Base-by-base conservation (phyloP, 2,113 vertebrate species). In the Rhombomys opimus region DNA sequence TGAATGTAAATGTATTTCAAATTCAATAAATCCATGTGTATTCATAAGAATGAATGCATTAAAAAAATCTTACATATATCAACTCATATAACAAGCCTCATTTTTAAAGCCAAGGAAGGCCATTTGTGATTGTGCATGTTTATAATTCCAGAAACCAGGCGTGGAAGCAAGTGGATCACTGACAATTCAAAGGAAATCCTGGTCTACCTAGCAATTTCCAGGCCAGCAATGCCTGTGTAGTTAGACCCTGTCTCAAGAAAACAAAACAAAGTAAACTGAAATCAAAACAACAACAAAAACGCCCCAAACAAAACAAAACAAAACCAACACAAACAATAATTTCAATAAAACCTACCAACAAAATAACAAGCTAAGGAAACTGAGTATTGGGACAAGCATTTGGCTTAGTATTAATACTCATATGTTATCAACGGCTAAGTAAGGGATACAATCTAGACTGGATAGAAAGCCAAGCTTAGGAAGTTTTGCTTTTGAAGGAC, bases 401-500 rank as follows among this genome's bases (percentile, higher is more conserved):
- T 73, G 12, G 73, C 27, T 93, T n/a, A 63, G 22, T 23, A 17
- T 46, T 75, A n/a, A 8, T 32, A 41, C 22, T 91, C 63, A 32
- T 67, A 22, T 35, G 15, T 12, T 68, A 35, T 68, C 52, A 67
- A 68, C 4, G 15, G 27, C 41, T 22, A 41, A 50, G 18, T 52
- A 52, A 46, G 20, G 10, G 68, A 22, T 57, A 92, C 1, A 81
- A 65, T 32, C 12, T 18, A 50, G 23, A 68, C 57, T 22, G 87
- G 46, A 18, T 78, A 59, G 22, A 89, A 22, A 72, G 15, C 38
- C 80, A 65, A 88, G 5, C 5, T 38, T 22, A 68, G 35, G 50
- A 14, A 84, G 15, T 94, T 61, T 2, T 90, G 75, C 93, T 61
- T 57, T 59, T 77, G n/a, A 89, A 91, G 76, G 61, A 87, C 84